Base-by-base conservation (phyloP, 2,888 invertebrate species). In the Dryobotodes eremita region DNA sequence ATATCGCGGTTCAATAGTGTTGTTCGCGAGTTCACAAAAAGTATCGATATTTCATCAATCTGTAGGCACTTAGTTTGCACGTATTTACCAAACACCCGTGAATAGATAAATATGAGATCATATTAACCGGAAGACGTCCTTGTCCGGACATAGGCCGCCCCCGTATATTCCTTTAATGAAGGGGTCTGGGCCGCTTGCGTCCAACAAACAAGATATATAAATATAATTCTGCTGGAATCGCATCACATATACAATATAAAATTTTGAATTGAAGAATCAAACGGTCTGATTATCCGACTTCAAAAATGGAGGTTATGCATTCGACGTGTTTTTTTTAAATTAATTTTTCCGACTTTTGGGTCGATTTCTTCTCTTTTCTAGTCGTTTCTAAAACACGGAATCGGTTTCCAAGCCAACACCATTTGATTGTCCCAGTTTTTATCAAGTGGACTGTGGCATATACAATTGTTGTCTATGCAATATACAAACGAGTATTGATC, bases 181-280 rank as follows among this genome's bases (percentile, higher is more conserved):
- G 57, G 80, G 75, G 72, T 79, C 87, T 46, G 81, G 80, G 72
- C 87, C 57, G 87, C 87, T 84, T 84, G 80, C 86, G 65, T 83
- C 65, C 83, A 82, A 83, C 72, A 83, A 83, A 86, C 77, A 71
- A 77, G 57, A 82, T 85, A 72, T 82, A 72, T 57, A 72, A 77
- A 83, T 83, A 85, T 26, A 65, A 59, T 64, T 71, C 26, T 64
- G 86, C 77, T 65, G 68, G 57, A 65, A 84, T 48, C 62, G 55
- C 72, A 80, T 80, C 36, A 69, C 7, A 64, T 26, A 50, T 7
- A 62, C 20, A 69, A 26, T 42, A 65, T 1, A 69, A 31, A 42
- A 83, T 69, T 79, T 81, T 42, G 59, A 50, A 70, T 64, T 48
- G 4, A 61, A 36, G 20, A 61, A 83, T 48, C 20, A 50, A 57